Percentiles rank a stretch among this genome's conserved stretches.
Evolutionary conservation across 2,113 vertebrate genomes (phyloP).

Genomic region (Cnemophilus loriae): DNA sequence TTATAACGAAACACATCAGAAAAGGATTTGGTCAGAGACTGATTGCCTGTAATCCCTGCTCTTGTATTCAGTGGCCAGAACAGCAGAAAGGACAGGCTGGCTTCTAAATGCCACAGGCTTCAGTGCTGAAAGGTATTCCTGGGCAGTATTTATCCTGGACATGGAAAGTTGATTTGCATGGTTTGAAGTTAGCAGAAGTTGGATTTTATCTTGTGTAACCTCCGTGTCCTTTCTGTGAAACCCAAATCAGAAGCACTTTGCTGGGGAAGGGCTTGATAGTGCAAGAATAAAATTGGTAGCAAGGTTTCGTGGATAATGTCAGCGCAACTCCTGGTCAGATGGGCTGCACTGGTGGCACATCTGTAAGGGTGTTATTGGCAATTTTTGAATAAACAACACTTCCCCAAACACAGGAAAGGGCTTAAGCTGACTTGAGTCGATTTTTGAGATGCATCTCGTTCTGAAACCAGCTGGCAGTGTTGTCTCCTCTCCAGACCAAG

Average conservation of each 20-base stretch:
- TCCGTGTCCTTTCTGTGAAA: neutral
- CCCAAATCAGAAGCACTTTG: neutral
- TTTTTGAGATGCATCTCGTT: neutral
- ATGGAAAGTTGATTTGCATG: neutral
- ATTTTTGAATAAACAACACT: neutral
- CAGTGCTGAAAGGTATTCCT: neutral
- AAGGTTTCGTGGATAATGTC: neutral
- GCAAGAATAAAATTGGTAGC: neutral
- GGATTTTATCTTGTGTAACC: neutral
- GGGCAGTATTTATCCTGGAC: neutral
- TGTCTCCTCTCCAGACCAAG: neutral
- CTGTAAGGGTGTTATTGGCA: neutral
- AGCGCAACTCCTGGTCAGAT: accelerated
- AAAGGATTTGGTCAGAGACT: conserved; percentile 19
- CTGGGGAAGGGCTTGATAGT: neutral
- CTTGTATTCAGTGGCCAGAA: neutral
- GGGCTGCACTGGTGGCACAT: neutral
- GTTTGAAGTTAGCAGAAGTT: neutral
- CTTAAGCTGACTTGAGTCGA: neutral
- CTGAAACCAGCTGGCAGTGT: neutral
- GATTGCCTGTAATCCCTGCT: conserved; percentile 1
- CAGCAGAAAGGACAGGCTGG: neutral
- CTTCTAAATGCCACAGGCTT: neutral
- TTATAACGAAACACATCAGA: neutral
- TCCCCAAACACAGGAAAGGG: neutral